Conservation (phyloP, 2,113 vertebrate species). For the Rhynchomys soricoides region DNA sequence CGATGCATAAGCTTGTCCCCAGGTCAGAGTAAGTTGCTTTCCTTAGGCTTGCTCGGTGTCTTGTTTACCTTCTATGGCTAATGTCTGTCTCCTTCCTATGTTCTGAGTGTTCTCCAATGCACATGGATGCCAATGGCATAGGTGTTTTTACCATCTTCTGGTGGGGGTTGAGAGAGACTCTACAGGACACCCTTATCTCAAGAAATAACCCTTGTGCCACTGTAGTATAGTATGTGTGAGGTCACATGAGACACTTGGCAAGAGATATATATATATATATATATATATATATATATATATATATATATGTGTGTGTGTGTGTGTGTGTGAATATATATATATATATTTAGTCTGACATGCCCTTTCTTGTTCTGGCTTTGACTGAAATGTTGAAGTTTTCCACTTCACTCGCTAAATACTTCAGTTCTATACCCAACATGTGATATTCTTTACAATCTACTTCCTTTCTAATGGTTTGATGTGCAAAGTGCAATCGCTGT, state of each 20-base stretch:
- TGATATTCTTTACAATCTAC: neutral
- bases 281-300: too few relatives aligned
- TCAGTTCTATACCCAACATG: neutral
- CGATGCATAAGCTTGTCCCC: neutral
- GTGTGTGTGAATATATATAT: too few relatives aligned
- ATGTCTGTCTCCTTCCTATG: neutral
- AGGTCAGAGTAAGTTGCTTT: neutral
- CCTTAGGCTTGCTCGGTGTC: neutral
- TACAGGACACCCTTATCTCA: neutral
- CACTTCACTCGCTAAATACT: neutral
- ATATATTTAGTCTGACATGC: neutral
- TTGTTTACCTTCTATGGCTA: neutral
- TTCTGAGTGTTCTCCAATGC: neutral
- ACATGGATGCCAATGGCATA: neutral
- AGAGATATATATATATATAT: neutral
- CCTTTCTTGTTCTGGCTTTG: neutral
- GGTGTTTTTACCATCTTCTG: neutral
- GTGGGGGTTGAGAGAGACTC: neutral
- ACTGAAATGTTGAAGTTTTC: constrained; percentile 4
- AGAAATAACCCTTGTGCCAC: neutral
- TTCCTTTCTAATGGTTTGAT: neutral
- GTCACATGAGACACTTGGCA: neutral
- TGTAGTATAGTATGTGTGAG: neutral
- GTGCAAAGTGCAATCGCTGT: neutral
- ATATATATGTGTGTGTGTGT: too few relatives aligned